Evolutionary conservation across 2,888 invertebrate genomes (phyloP).

Genomic region (Tinea pellionella): DNA sequence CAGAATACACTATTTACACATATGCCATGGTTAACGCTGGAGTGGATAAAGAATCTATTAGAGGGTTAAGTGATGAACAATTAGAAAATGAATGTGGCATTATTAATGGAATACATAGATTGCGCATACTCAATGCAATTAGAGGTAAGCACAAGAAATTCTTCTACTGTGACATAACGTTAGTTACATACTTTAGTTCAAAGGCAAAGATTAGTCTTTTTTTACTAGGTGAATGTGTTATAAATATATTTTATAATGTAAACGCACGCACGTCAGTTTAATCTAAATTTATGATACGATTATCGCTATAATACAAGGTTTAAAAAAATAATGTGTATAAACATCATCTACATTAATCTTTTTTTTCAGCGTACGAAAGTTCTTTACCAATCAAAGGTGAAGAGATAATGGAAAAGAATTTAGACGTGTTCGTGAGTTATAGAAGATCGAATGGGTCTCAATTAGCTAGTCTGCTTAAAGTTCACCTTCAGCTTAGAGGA

Average conservation of each 20-base stretch:
- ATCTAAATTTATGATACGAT: not conserved
- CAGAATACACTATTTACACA: constrained; percentile 95
- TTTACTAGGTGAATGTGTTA: not conserved
- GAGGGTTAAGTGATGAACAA: constrained; percentile 91
- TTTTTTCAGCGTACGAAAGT: constrained; percentile 71
- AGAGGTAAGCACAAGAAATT: constrained; percentile 60
- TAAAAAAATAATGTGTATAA: not conserved
- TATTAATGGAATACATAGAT: constrained; percentile 92
- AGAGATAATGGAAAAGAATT: constrained; percentile 86
- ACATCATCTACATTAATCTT: not conserved
- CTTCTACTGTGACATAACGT: too few relatives aligned
- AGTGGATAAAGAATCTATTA: constrained; percentile 89
- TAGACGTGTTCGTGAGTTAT: constrained; percentile 99
- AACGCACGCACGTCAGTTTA: not conserved
- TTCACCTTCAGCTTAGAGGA: constrained; percentile 94
- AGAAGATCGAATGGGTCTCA: constrained; percentile 97
- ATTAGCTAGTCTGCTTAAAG: constrained; percentile 93
- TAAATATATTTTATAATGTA: constrained; percentile 10
- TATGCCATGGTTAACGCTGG: constrained; percentile 97
- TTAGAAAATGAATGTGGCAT: constrained; percentile 91
- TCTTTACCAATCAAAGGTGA: constrained; percentile 75
- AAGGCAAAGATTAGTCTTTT: too few relatives aligned
- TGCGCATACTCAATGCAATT: constrained; percentile 90
- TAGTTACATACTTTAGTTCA: too few relatives aligned
- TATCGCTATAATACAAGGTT: not conserved